Conservation (phyloP, 2,113 vertebrate genomes). For the Haemorhous mexicanus region DNA sequence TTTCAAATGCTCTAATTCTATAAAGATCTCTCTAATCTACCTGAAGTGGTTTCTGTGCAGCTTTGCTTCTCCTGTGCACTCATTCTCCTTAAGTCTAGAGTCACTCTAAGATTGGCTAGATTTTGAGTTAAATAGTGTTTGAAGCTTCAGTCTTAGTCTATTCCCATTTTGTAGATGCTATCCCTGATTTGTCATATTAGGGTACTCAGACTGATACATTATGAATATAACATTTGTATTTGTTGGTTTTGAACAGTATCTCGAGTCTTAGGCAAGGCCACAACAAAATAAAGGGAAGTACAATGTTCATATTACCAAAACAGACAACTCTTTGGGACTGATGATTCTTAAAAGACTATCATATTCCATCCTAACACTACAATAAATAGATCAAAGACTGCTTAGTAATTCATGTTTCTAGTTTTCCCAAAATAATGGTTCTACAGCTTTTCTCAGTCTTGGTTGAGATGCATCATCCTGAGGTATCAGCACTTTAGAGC, state of each 20-base stretch:
- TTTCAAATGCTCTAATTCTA: not conserved
- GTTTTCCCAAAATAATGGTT: not conserved
- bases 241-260: not conserved
- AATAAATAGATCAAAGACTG: not conserved
- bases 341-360: not conserved
- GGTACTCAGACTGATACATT: not conserved
- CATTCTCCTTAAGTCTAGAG: not conserved
- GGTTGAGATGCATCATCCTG: not conserved
- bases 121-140: not conserved
- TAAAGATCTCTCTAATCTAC: not conserved
- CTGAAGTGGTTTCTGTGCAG: not conserved
- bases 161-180: not conserved
- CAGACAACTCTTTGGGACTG: not conserved
- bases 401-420: not conserved
- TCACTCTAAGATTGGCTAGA: not conserved
- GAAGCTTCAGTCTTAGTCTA: not conserved
- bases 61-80: not conserved
- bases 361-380: not conserved
- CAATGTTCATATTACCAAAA: not conserved
- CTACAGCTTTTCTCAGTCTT: not conserved
- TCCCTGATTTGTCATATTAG: not conserved
- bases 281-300: not conserved
- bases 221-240: not conserved
- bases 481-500: not conserved
- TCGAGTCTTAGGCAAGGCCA: not conserved